Evolutionary conservation across 2,797 vertebrate genomes (phyloP), one percentile per base, ranked within the genome.

Genomic region (Megalops cyprinoides): DNA sequence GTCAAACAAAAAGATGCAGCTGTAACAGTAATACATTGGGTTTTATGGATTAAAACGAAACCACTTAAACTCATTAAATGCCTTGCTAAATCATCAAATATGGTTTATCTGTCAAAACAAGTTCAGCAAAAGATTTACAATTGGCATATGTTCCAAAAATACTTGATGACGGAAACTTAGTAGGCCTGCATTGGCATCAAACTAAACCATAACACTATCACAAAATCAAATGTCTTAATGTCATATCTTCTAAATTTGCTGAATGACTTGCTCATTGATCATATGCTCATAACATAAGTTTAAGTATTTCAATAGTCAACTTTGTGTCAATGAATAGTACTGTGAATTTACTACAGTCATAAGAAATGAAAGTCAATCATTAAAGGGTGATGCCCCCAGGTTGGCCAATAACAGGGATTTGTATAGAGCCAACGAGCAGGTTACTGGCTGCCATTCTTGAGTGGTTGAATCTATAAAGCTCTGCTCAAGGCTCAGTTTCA

Each of bases 271-370:
- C 62, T 44, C 37, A 73, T 82, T 71, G 69, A 77, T 67, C 44
- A 55, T 55, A 76, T 46, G 71, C 48, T 76, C 74, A 67, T 75
- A 62, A 69, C 65, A 77, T 67, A 74, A n/a, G n/a, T 74, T 74
- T 74, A 39, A 56, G 49, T 80, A n/a, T n/a, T n/a, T n/a, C n/a
- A 31, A 53, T 44, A 74, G 18, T 42, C 12, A 23, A 9, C 23
- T 3, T 9, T 69, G 37, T 71, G 18, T 49, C 7, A 51, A 77
- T 78, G 77, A 46, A 78, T 23, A 78, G n/a, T 28, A 78, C n/a
- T 48, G 67, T 60, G 48, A 37, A 80, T 75, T 48, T 53, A 60
- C 55, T 28, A 4, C 76, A 74, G 18, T 25, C 0, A 74, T 75
- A n/a, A 55, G 62, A 67, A 67, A 78, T n/a, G n/a, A n/a, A n/a